Conservation (phyloP, 2,888 invertebrate species). For the Melangyna quadrimaculata region DNA sequence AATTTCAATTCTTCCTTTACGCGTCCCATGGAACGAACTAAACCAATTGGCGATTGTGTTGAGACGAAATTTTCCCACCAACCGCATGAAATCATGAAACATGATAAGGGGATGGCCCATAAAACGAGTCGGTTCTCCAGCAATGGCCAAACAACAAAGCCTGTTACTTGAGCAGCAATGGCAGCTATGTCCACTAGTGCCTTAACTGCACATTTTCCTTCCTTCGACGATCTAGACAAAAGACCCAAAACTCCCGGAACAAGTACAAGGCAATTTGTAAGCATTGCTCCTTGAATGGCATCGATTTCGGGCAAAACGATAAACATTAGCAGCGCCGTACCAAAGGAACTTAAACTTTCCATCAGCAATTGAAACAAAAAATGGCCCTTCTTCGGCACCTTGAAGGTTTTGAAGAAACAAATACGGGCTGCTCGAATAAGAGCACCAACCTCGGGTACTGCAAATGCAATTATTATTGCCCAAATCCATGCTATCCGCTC, state of each 20-base stretch:
- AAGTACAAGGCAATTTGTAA: conserved; percentile 97
- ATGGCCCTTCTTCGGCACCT: conserved; percentile 83
- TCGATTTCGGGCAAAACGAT: conserved; percentile 95
- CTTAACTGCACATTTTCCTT: conserved; percentile 89
- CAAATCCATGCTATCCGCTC: conserved; percentile 96
- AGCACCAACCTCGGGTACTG: conserved; percentile 93
- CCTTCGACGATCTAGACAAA: conserved; percentile 90
- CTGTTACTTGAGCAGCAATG: conserved; percentile 93
- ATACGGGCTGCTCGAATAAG: conserved; percentile 92
- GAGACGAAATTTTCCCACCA: conserved; percentile 99
- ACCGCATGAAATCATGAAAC: conserved; percentile 93
- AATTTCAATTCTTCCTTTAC: conserved; percentile 90
- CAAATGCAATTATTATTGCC: conserved; percentile 92
- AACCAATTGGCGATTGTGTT: conserved; percentile 89
- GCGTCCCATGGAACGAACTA: conserved; percentile 87
- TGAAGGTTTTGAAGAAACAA: conserved; percentile 94
- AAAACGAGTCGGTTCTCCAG: conserved; percentile 88
- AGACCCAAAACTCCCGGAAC: conserved; percentile 89
- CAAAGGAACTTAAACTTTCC: conserved; percentile 94
- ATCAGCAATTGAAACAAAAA: conserved; percentile 86
- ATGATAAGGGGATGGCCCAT: conserved; percentile 93
- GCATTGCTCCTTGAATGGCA: conserved; percentile 96
- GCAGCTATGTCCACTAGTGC: conserved; percentile 92
- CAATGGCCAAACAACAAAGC: conserved; percentile 95
- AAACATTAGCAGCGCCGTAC: conserved; percentile 92